Evolutionary conservation across 53 echinoderm and acorn worm genomes (phyloP), one percentile per base, ranked within the genome.

Genomic region (Astropecten irregularis): DNA sequence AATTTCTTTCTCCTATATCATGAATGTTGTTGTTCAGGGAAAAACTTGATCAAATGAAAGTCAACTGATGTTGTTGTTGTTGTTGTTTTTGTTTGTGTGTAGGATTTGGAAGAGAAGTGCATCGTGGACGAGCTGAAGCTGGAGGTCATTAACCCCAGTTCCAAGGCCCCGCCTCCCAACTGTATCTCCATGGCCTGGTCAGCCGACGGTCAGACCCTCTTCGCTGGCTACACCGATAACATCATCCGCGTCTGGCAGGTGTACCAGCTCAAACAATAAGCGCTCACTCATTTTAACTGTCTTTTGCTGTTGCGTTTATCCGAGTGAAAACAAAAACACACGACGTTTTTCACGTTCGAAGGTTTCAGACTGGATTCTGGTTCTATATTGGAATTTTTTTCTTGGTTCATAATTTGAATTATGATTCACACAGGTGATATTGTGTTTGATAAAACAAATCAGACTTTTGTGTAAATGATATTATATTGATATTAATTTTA

Each of bases 161-260:
- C 72, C 73, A 92, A 92, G 69, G 81, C 67, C 46, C 77, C 73
- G 19, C 88, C 84, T 28, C 84, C 91, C 16, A 82, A 76, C 7
- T 96, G 96, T 49, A 82, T 93, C 22, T 94, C 88, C 60, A 71
- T 96, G 84, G 96, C 96, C 81, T 96, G 96, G 96, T 96, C 96
- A 30, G 69, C 93, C 28, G 93, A 96, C 34, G 96, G 96, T 27
- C 96, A 96, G 76, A 96, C 96, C 0, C 91, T 96, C 38, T 96
- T 91, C 55, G 93, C 96, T 38, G 96, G 96, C 62, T 96, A 96
- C 91, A 91, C 93, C 1, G 96, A 96, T 57, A 91, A 91, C 49
- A 71, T 93, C 39, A 96, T 96, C 89, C 79, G 96, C 7, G 93
- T 96, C 40, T 96, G 96, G 96, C 96, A 96, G 85, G 96, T 96